Evolutionary conservation across 1,140 invertebrate species (phyloP).

Genomic region (Myzus persicae): DNA sequence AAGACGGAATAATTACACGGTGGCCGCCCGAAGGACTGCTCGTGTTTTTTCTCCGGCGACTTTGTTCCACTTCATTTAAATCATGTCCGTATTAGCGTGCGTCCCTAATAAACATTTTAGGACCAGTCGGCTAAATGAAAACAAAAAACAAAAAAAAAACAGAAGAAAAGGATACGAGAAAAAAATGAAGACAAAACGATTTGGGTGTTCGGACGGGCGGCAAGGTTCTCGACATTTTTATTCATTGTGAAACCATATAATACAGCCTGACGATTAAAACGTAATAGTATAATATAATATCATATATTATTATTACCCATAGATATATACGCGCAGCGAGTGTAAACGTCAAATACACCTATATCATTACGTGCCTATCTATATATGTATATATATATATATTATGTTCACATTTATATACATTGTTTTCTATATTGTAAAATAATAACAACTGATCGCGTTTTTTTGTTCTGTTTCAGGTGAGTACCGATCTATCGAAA

Average conservation of each 20-base stretch:
- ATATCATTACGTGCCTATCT: not conserved
- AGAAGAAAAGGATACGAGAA: not conserved
- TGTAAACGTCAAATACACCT: not conserved
- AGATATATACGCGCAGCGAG: too few species aligned
- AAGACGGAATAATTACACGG: slow-evolving; percentile 53
- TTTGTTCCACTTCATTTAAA: slow-evolving; percentile 35
- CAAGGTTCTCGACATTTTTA: not conserved
- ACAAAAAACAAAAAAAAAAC: slow-evolving; percentile 1
- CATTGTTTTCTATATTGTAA: not conserved
- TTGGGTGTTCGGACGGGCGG: slow-evolving; percentile 11
- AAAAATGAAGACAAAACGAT: slow-evolving; percentile 35
- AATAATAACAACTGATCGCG: not conserved
- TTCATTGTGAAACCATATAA: not conserved
- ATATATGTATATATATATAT: too few species aligned
- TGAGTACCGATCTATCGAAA: slow-evolving; percentile 39
- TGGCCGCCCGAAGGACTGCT: slow-evolving; percentile 11
- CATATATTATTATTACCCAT: too few species aligned
- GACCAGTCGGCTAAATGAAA: not conserved
- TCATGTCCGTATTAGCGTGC: slow-evolving; percentile 29
- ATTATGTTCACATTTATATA: too few species aligned
- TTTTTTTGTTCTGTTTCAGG: slow-evolving; percentile 40
- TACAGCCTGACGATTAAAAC: not conserved
- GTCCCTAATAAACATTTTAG: slow-evolving; percentile 32
- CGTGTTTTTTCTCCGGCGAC: slow-evolving; percentile 39
- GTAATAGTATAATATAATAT: not conserved